Evolutionary conservation across 1,140 invertebrate species (phyloP).

Genomic region (Papilio machaon): DNA sequence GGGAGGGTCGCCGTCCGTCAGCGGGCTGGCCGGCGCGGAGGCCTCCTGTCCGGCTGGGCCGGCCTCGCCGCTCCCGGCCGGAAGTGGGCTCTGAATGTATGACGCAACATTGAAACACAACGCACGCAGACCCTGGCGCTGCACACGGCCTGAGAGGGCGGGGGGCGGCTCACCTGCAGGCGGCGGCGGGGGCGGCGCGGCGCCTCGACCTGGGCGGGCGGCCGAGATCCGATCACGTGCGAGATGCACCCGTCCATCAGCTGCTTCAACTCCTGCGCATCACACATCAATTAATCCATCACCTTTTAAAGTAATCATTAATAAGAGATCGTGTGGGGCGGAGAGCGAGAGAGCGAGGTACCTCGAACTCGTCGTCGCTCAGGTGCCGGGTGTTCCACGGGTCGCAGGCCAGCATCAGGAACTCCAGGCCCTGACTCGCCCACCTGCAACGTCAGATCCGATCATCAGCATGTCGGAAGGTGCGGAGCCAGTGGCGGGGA

Average conservation of each 20-base stretch:
- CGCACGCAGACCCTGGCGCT: too few relatives aligned
- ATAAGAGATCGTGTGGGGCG: background rate
- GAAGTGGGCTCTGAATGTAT: conserved; percentile 53
- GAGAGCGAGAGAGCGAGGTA: conserved; percentile 43
- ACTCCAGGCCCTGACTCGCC: conserved; percentile 93
- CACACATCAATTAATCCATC: background rate
- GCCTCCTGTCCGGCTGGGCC: conserved; percentile 42
- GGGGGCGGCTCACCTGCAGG: conserved; percentile 50
- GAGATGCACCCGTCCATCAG: conserved; percentile 89
- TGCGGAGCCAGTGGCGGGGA: background rate
- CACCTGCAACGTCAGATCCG: conserved; percentile 81
- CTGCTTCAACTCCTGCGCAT: conserved; percentile 84
- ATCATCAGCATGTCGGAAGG: background rate
- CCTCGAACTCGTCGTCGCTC: conserved; percentile 89
- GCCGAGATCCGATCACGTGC: conserved; percentile 88
- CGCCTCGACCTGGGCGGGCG: conserved; percentile 57
- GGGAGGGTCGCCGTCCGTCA: conserved; percentile 51
- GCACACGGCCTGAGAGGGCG: too few relatives aligned
- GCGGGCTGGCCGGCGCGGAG: conserved; percentile 55
- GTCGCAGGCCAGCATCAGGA: conserved; percentile 91
- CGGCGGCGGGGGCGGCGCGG: conserved; percentile 52
- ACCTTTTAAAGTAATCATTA: background rate
- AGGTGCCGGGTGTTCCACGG: conserved; percentile 89
- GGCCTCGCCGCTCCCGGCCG: conserved; percentile 38
- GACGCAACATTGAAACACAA: background rate